Percentiles rank a stretch among this genome's conserved stretches.
Conservation (phyloP, 2,797 vertebrate species). For the Sebastes matsubarae region DNA sequence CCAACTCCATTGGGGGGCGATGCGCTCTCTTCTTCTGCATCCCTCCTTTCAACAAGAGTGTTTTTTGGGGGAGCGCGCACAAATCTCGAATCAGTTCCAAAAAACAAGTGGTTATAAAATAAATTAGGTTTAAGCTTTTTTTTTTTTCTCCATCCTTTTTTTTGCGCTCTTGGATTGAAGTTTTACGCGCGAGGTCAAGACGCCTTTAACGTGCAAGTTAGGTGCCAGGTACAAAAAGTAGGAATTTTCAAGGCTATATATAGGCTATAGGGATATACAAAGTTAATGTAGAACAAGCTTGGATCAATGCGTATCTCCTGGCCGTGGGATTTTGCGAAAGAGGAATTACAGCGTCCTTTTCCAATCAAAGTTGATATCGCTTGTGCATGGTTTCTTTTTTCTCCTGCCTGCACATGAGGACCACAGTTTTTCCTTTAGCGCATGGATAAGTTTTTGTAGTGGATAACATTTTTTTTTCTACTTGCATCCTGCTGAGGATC, state of each 20-base stretch:
- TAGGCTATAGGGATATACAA: slow-evolving; percentile 61
- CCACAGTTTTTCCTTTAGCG: slow-evolving; percentile 72
- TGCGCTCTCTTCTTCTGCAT: slow-evolving; percentile 67
- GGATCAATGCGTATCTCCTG: slow-evolving; percentile 75
- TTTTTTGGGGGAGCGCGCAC: slow-evolving; percentile 46
- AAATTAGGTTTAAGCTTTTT: slow-evolving; percentile 36
- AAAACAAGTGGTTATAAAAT: slow-evolving; percentile 64
- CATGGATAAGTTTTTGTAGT: slow-evolving; percentile 83
- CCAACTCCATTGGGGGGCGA: slow-evolving; percentile 78
- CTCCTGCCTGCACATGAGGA: slow-evolving; percentile 64
- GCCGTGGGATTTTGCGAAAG: slow-evolving; percentile 77
- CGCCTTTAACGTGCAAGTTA: slow-evolving; percentile 38
- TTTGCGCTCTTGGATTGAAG: slow-evolving; percentile 65
- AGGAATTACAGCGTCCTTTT: slow-evolving; percentile 79
- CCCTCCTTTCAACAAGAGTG: slow-evolving; percentile 57
- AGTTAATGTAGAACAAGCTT: slow-evolving; percentile 71
- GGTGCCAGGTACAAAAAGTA: slow-evolving; percentile 24
- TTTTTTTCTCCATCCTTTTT: slow-evolving; percentile 24
- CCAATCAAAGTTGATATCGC: slow-evolving; percentile 75
- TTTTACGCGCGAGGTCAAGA: slow-evolving; percentile 55
- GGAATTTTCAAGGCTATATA: slow-evolving; percentile 34
- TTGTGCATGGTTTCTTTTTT: slow-evolving; percentile 50
- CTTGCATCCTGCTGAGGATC: slow-evolving; percentile 72
- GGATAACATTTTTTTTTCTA: slow-evolving; percentile 71
- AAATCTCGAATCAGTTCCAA: slow-evolving; percentile 43